Conservation (phyloP, 2,888 invertebrate genomes). For the Tachina grossa region DNA sequence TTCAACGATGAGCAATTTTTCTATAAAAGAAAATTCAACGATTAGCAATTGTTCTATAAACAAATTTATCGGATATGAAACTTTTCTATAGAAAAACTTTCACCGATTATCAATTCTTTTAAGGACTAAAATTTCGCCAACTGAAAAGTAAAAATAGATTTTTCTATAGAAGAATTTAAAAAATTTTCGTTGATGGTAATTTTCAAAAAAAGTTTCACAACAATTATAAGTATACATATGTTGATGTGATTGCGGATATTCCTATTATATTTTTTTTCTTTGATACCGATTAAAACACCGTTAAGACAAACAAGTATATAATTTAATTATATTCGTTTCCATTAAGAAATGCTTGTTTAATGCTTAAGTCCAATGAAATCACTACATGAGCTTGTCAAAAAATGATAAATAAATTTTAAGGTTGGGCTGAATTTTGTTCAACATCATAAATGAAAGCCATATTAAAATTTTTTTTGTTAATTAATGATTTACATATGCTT, state of each 20-base stretch:
- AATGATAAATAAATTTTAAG: slow-evolving; percentile 21
- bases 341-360: not conserved
- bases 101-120: no score
- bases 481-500: slow-evolving; percentile 25
- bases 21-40: no score
- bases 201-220: no score
- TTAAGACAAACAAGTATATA: not conserved
- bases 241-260: not conserved
- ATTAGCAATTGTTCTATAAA: no score
- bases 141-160: no score
- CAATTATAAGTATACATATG: no score
- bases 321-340: not conserved
- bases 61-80: no score
- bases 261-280: not conserved
- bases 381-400: slow-evolving; percentile 14
- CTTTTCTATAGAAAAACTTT: no score
- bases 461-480: slow-evolving; percentile 29
- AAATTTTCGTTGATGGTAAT: no score
- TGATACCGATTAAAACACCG: not conserved
- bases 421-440: slow-evolving; percentile 21
- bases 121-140: no score
- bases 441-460: slow-evolving; percentile 13
- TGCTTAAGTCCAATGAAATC: not conserved
- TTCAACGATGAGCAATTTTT: no score
- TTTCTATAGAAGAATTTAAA: no score